Conservation (phyloP, 2,113 vertebrate genomes). For the Brienomyrus longianalis region DNA sequence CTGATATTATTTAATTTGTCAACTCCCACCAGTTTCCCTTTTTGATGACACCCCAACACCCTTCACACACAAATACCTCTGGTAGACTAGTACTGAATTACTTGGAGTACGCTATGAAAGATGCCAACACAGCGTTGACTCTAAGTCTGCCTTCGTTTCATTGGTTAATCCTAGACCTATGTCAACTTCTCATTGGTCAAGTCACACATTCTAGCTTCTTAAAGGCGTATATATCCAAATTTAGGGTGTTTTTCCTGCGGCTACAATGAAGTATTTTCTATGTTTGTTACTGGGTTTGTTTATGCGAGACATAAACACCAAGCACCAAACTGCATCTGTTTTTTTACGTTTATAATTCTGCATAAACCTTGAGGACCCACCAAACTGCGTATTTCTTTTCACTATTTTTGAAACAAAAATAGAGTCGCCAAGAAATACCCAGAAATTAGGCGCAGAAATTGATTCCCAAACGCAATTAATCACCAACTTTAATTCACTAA, state of each 20-base stretch:
- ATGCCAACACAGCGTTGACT: slow-evolving; percentile 17
- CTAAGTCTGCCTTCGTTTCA: slow-evolving; percentile 27
- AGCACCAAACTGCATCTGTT: background rate
- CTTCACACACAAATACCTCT: background rate
- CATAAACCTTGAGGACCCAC: background rate
- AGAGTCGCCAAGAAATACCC: background rate
- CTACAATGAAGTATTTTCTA: background rate
- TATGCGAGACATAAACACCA: background rate
- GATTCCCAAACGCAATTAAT: background rate
- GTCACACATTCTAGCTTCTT: slow-evolving; percentile 23
- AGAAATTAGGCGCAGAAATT: background rate
- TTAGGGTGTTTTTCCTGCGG: background rate
- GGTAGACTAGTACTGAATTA: background rate
- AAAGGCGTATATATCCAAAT: slow-evolving; percentile 3
- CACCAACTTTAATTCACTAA: background rate
- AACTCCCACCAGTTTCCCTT: background rate
- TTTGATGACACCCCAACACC: background rate
- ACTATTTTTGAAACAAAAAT: background rate
- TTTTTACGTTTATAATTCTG: background rate
- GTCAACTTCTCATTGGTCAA: slow-evolving; percentile 39
- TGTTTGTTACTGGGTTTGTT: background rate
- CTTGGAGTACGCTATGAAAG: slow-evolving; percentile 24
- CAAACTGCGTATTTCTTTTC: background rate
- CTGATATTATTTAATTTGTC: background rate
- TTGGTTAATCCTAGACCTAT: slow-evolving; percentile 26